Evolutionary conservation across 2,888 invertebrate species (phyloP).

Genomic region (Epinotia demarniana): DNA sequence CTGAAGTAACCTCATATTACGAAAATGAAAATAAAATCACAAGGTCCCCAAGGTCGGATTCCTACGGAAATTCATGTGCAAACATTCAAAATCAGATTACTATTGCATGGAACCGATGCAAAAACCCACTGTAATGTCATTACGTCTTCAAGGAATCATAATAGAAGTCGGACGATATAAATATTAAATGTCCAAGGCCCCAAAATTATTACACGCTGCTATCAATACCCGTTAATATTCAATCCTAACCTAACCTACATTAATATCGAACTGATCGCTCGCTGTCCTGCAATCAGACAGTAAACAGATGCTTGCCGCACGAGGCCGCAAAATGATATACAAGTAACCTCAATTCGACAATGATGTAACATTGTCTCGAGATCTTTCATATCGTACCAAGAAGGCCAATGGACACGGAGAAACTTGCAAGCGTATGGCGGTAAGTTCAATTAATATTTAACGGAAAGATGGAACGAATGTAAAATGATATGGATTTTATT

Average conservation of each 20-base stretch:
- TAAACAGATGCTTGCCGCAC: conserved; percentile 26
- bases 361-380: conserved; percentile 23
- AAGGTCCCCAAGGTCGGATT: no score
- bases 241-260: conserved; percentile 18
- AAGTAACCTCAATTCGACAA: conserved; percentile 21
- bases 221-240: conserved; percentile 16
- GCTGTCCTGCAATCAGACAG: conserved; percentile 11
- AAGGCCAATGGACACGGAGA: not conserved
- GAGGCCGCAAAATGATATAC: conserved; percentile 8
- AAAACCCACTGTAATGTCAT: not conserved
- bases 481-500: conserved; percentile 8
- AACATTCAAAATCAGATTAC: not conserved
- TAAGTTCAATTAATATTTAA: not conserved
- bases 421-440: conserved; percentile 3
- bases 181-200: not conserved
- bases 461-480: not conserved
- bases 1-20: no score
- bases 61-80: no score
- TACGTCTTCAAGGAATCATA: not conserved
- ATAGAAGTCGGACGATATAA: not conserved
- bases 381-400: conserved; percentile 6
- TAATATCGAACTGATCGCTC: conserved; percentile 9
- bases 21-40: no score
- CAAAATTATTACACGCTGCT: not conserved
- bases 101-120: not conserved